These are phyloP conservation scores for Clunio marinus DNA, from an alignment of 2,888 invertebrate genomes.

Conservation along the genomic window DNA sequence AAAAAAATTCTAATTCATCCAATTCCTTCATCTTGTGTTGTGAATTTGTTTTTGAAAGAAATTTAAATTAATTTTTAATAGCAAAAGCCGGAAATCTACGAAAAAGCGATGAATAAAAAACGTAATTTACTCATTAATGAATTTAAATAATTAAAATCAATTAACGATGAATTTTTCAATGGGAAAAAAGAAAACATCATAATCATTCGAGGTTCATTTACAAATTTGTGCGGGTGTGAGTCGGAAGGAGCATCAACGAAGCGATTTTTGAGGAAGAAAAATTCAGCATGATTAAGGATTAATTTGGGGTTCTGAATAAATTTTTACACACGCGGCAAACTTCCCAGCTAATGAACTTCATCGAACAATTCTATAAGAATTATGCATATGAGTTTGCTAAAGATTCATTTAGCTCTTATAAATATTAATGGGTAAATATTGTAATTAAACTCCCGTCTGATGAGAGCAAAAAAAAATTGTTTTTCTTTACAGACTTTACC, in stretches of 20 bases:
- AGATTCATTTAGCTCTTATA: too few species aligned
- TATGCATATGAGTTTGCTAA: not conserved
- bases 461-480: too few species aligned
- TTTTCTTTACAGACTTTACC: too few species aligned
- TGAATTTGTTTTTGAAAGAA: not conserved
- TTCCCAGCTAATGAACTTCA: too few species aligned
- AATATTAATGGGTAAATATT: constrained; percentile 15
- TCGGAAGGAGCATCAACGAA: too few species aligned
- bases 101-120: not conserved
- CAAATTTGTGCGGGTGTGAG: constrained; percentile 17
- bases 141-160: constrained; percentile 32
- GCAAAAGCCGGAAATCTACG: constrained; percentile 17
- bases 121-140: constrained; percentile 13
- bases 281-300: not conserved
- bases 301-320: not conserved
- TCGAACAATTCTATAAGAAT: not conserved
- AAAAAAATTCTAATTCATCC: not conserved
- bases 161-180: constrained; percentile 14
- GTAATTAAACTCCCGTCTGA: not conserved
- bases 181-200: constrained; percentile 2
- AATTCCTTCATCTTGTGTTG: not conserved
- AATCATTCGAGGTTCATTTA: constrained; percentile 23
- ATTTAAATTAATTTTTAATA: constrained; percentile 7
- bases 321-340: not conserved
- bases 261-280: not conserved